These are phyloP conservation scores for Boloria euphrosyne DNA, from an alignment of 2,888 invertebrate species.

Conservation along the genomic window DNA sequence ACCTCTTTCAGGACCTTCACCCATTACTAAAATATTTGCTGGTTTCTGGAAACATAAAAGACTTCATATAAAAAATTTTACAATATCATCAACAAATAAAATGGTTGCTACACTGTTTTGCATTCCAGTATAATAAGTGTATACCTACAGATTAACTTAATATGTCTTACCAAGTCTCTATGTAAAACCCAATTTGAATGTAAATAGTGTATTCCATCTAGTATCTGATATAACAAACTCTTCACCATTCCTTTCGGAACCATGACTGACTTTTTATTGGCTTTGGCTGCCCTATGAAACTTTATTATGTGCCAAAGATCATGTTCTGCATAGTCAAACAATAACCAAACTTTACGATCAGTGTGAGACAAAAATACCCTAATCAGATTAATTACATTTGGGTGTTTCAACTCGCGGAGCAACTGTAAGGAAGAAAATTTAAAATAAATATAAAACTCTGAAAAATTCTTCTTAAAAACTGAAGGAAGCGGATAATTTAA, in stretches of 20 bases:
- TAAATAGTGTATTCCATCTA: constrained; percentile 99
- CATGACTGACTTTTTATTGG: constrained; percentile 97
- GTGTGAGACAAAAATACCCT: constrained; percentile 97
- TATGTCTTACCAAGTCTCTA: constrained; percentile 90
- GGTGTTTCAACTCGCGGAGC: constrained; percentile 96
- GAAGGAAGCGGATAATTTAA: neutral
- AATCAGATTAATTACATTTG: constrained; percentile 98
- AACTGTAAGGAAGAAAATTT: constrained; percentile 83
- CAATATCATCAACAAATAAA: neutral
- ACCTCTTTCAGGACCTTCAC: constrained; percentile 98
- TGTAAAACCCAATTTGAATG: constrained; percentile 99
- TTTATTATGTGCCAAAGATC: constrained; percentile 99
- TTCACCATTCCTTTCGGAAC: constrained; percentile 99
- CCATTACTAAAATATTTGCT: constrained; percentile 99
- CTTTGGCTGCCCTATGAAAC: constrained; percentile 98
- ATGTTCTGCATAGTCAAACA: constrained; percentile 99
- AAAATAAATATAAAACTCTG: constrained; percentile 11
- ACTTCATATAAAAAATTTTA: neutral
- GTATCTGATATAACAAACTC: constrained; percentile 97
- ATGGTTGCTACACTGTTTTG: neutral
- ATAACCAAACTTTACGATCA: constrained; percentile 97
- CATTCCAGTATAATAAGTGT: neutral
- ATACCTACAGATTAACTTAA: neutral
- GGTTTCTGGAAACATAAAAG: constrained; percentile 90
- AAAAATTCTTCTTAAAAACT: neutral